phyloP scores from a whole-genome alignment of 1,140 invertebrate genomes.

The Atta cephalotes region DNA sequence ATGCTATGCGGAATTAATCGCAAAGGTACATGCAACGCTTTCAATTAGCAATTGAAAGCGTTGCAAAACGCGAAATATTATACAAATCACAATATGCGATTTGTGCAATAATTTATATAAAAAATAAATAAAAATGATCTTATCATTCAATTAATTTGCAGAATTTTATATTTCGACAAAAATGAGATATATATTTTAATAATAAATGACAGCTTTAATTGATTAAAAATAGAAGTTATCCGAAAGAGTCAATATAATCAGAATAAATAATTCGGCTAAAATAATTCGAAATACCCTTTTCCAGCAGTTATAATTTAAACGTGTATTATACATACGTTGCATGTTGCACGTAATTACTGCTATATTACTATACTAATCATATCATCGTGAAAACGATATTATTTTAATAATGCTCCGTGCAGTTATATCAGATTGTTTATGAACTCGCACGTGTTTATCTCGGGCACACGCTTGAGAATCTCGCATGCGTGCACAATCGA shows the following conservation, averaged over 20 bases:
- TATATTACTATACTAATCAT: neutral
- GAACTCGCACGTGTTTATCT: slow-evolving; percentile 17
- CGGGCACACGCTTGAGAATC: slow-evolving; percentile 11
- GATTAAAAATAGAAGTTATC: slow-evolving; percentile 7
- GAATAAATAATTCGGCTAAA: neutral
- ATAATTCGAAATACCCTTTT: neutral
- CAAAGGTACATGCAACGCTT: slow-evolving; percentile 7
- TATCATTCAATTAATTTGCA: slow-evolving; percentile 6
- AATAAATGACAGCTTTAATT: neutral
- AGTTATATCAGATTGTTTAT: neutral
- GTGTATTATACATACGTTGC: neutral
- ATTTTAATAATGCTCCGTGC: neutral
- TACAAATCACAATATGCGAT: neutral
- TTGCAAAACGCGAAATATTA: slow-evolving; percentile 1
- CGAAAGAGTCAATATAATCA: neutral
- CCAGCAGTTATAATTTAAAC: neutral
- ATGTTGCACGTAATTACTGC: neutral
- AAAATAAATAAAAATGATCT: slow-evolving; percentile 7
- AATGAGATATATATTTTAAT: neutral
- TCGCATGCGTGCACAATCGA: slow-evolving; percentile 1
- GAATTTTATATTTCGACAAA: neutral
- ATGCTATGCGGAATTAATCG: slow-evolving; percentile 14
- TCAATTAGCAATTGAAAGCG: neutral
- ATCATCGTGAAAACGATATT: slow-evolving; percentile 26
- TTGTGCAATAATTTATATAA: neutral